Evolutionary conservation across 2,797 vertebrate species (phyloP).

Genomic region (Syngnathus rostellatus): DNA sequence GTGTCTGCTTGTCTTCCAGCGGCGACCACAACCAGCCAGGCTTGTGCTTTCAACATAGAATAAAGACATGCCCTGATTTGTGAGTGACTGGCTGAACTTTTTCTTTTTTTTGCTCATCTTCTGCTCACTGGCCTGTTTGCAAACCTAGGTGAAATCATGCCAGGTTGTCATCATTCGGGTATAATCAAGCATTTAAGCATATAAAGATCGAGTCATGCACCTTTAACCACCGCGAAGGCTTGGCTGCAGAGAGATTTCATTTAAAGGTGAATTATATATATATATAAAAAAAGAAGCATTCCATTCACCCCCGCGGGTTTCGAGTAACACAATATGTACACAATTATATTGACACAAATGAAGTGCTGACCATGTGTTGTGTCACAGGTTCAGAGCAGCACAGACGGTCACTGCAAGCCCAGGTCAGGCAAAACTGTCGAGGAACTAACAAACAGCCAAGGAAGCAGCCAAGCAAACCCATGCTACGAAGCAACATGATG

Average conservation of each 20-base stretch:
- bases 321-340: slow-evolving; percentile 59
- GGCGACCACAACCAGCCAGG: slow-evolving; percentile 48
- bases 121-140: slow-evolving; percentile 43
- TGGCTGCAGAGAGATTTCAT: slow-evolving; percentile 52
- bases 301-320: slow-evolving; percentile 57
- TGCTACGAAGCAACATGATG: slow-evolving; percentile 82
- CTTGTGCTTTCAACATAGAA: slow-evolving; percentile 59
- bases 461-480: slow-evolving; percentile 81
- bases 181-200: slow-evolving; percentile 34
- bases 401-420: slow-evolving; percentile 69
- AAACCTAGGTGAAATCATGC: slow-evolving; percentile 48
- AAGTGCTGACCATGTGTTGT: slow-evolving; percentile 58
- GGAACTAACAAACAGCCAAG: slow-evolving; percentile 69
- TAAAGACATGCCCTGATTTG: slow-evolving; percentile 62
- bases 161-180: slow-evolving; percentile 38
- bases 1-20: slow-evolving; percentile 22
- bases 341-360: slow-evolving; percentile 64
- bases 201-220: slow-evolving; percentile 62
- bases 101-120: slow-evolving; percentile 27
- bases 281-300: slow-evolving; percentile 55
- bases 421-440: slow-evolving; percentile 69
- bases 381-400: slow-evolving; percentile 72
- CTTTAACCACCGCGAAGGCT: slow-evolving; percentile 40
- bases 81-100: slow-evolving; percentile 57
- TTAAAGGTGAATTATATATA: slow-evolving; percentile 12